Percentiles rank a stretch among this genome's conserved stretches.
Conservation (phyloP, 2,888 invertebrate species). For the Agapetus fuscipes region DNA sequence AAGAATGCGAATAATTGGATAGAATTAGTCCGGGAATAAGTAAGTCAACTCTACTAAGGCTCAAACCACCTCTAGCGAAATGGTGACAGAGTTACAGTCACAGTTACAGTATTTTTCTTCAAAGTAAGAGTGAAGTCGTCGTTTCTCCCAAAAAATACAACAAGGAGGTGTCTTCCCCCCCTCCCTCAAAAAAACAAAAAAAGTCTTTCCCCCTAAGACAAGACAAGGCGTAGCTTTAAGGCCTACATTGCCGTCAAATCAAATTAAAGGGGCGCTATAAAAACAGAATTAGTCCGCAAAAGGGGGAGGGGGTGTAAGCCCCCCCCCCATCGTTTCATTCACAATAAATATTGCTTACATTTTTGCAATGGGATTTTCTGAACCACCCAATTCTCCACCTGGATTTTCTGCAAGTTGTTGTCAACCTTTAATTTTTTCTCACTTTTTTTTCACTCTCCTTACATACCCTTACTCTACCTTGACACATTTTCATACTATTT, state of each 20-base stretch:
- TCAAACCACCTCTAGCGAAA: too few relatives aligned
- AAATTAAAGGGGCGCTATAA: slow-evolving; percentile 50
- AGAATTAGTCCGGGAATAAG: too few relatives aligned
- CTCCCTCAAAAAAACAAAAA: too few relatives aligned
- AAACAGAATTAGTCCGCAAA: slow-evolving; percentile 51
- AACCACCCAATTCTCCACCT: slow-evolving; percentile 11
- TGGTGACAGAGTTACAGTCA: too few relatives aligned
- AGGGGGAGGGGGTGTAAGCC: slow-evolving; percentile 49
- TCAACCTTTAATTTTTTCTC: not conserved
- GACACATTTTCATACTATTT: not conserved
- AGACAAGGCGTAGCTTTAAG: too few relatives aligned
- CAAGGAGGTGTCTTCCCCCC: too few relatives aligned
- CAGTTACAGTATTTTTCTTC: too few relatives aligned
- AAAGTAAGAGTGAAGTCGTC: too few relatives aligned
- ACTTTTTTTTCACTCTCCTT: not conserved
- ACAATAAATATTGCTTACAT: slow-evolving; percentile 48
- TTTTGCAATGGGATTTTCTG: slow-evolving; percentile 19
- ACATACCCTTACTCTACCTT: not conserved
- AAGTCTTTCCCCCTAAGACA: too few relatives aligned
- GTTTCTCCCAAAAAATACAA: too few relatives aligned
- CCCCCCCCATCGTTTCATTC: slow-evolving; percentile 50
- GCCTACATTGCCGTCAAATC: slow-evolving; percentile 47
- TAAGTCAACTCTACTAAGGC: too few relatives aligned
- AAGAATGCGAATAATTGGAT: too few relatives aligned
- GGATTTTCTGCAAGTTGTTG: not conserved